Evolutionary conservation across 2,113 vertebrate species (phyloP).

Genomic region (Myiagra hebetior): DNA sequence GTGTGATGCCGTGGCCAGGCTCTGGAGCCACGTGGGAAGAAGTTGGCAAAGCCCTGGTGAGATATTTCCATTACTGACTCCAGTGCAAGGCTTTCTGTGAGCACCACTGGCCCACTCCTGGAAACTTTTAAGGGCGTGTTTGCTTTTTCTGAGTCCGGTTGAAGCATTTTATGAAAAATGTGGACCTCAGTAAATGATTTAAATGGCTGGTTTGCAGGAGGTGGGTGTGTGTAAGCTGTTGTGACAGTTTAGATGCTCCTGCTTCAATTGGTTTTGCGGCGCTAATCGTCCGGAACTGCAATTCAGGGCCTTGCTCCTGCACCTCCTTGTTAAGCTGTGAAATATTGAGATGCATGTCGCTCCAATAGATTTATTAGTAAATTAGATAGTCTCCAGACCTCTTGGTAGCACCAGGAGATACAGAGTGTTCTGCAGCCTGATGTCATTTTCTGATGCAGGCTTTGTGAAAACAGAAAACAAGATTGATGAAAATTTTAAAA

Average conservation of each 20-base stretch:
- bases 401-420: background rate
- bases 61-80: background rate
- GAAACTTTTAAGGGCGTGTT: background rate
- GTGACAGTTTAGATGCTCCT: conserved; percentile 10
- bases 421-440: background rate
- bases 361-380: conserved; percentile 19
- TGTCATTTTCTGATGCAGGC: background rate
- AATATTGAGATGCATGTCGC: background rate
- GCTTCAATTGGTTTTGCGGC: background rate
- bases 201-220: background rate
- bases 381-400: conserved; percentile 26
- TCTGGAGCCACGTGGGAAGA: background rate
- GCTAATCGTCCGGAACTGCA: background rate
- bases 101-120: rapidly evolving
- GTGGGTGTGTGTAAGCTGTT: background rate
- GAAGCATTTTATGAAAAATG: background rate
- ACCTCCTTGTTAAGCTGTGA: background rate
- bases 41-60: background rate
- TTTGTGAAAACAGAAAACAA: conserved; percentile 55
- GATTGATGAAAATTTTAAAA: conserved; percentile 59
- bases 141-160: background rate
- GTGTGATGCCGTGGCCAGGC: background rate
- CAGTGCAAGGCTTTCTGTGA: rapidly evolving
- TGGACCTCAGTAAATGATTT: background rate
- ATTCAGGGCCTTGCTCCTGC: background rate